These are phyloP conservation scores for Alloplasta piceator DNA, from an alignment of 2,888 invertebrate genomes.

Conservation along the genomic window DNA sequence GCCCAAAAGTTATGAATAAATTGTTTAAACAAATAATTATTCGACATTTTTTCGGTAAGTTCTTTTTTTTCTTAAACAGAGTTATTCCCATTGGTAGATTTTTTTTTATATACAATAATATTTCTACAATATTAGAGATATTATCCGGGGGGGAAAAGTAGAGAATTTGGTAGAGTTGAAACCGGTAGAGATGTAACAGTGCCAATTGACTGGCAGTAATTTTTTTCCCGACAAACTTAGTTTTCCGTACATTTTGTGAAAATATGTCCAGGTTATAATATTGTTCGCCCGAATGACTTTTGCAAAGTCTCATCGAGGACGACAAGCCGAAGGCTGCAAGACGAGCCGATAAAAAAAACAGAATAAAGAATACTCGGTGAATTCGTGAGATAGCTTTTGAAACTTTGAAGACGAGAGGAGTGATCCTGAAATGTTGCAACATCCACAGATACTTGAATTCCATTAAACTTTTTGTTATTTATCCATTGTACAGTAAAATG, in stretches of 20 bases:
- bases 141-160: too few relatives aligned
- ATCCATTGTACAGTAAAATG: background rate
- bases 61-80: too few relatives aligned
- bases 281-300: slow-evolving; percentile 32
- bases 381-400: slow-evolving; percentile 12
- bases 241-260: background rate
- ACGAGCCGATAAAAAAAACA: background rate
- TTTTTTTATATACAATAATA: too few relatives aligned
- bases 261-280: background rate
- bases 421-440: slow-evolving; percentile 17
- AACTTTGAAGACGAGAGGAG: slow-evolving; percentile 29
- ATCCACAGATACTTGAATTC: slow-evolving; percentile 20
- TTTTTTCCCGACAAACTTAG: slow-evolving; percentile 29
- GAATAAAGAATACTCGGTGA: background rate
- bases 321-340: slow-evolving; percentile 34
- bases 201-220: slow-evolving; percentile 44
- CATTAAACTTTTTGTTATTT: background rate
- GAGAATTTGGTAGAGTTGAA: too few relatives aligned
- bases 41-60: too few relatives aligned
- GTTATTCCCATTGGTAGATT: too few relatives aligned
- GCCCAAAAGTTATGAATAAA: too few relatives aligned
- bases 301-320: slow-evolving; percentile 27
- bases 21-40: too few relatives aligned
- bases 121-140: too few relatives aligned
- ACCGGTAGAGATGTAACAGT: slow-evolving; percentile 39